Evolutionary conservation across 1,140 invertebrate species (phyloP).

Genomic region (Drosophila bipectinata): DNA sequence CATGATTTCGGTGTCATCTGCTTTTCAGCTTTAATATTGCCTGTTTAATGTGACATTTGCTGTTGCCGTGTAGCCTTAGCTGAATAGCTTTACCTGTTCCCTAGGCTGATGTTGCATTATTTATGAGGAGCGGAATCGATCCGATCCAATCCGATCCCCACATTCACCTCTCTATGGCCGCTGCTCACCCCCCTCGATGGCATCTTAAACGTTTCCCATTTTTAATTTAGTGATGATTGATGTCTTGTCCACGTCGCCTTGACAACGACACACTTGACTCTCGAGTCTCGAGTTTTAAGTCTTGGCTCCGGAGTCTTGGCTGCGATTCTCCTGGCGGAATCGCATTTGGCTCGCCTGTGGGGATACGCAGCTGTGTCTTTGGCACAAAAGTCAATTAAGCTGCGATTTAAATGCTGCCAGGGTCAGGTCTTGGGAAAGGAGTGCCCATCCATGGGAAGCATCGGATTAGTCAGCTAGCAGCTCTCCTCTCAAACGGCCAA

Average conservation of each 20-base stretch:
- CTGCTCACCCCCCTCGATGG: conserved; percentile 38
- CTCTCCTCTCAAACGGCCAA: conserved; percentile 35
- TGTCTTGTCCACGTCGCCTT: conserved; percentile 75
- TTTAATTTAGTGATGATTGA: conserved; percentile 83
- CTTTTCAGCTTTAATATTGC: conserved; percentile 82
- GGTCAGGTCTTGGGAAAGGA: conserved; percentile 68
- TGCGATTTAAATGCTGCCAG: conserved; percentile 76
- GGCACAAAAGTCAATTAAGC: conserved; percentile 76
- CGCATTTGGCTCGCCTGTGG: conserved; percentile 57
- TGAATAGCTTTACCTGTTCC: conserved; percentile 27
- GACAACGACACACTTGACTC: conserved; percentile 74
- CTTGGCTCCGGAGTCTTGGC: conserved; percentile 8
- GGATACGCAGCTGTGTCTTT: conserved; percentile 60
- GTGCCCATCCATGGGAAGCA: conserved; percentile 48
- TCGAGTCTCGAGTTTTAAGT: background rate
- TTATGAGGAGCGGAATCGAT: conserved; percentile 61
- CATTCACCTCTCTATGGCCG: conserved; percentile 48
- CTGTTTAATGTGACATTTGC: conserved; percentile 80
- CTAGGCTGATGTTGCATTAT: conserved; percentile 64
- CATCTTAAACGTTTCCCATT: conserved; percentile 77
- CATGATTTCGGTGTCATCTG: conserved; percentile 82
- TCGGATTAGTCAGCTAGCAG: conserved; percentile 32
- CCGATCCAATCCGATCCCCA: conserved; percentile 23
- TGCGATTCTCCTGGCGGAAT: conserved; percentile 11
- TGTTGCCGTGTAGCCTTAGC: conserved; percentile 20